These are phyloP conservation scores for Apodemia hepburni DNA, from an alignment of 2,888 invertebrate genomes.

Conservation along the genomic window DNA sequence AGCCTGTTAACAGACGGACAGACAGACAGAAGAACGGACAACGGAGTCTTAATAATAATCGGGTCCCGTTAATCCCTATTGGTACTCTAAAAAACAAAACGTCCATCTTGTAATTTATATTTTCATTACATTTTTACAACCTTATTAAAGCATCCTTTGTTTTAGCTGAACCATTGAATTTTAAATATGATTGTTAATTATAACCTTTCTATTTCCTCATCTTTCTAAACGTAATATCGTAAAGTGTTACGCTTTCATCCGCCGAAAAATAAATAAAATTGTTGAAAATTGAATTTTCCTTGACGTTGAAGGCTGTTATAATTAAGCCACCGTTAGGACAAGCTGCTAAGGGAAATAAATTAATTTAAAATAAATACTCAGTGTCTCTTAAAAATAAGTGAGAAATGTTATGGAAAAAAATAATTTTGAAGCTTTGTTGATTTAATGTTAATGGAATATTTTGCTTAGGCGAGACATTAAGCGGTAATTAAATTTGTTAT, in stretches of 20 bases:
- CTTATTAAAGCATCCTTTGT: too few species aligned
- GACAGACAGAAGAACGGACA: too few species aligned
- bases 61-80: too few species aligned
- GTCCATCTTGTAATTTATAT: too few species aligned
- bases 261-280: not conserved
- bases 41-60: too few species aligned
- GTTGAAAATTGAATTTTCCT: not conserved
- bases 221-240: not conserved
- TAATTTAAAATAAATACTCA: conserved; percentile 4
- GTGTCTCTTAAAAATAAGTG: not conserved
- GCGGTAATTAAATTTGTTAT: not conserved
- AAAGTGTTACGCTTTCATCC: not conserved
- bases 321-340: not conserved
- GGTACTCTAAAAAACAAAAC: too few species aligned
- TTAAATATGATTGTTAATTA: too few species aligned
- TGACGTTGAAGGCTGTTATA: not conserved
- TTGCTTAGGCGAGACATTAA: not conserved
- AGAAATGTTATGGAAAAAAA: not conserved
- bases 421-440: not conserved
- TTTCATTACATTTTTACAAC: too few species aligned
- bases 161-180: too few species aligned
- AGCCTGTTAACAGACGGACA: too few species aligned
- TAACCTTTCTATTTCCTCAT: too few species aligned
- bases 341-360: conserved; percentile 7
- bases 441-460: not conserved